Conservation (phyloP, 2,888 invertebrate species). For the Hydropsyche betteni region DNA sequence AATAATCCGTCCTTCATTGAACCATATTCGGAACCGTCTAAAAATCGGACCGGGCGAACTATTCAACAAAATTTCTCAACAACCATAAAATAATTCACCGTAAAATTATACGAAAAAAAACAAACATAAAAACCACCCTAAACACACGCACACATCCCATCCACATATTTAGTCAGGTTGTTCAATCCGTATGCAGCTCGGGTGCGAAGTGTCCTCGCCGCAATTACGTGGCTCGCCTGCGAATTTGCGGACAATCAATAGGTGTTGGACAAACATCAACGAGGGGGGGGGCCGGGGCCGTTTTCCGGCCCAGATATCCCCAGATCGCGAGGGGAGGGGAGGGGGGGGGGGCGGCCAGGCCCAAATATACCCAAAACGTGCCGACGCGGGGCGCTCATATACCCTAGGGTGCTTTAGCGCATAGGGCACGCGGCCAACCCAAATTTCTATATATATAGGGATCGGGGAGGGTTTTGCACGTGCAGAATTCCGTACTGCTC, state of each 20-base stretch:
- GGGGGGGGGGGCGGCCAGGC: constrained; percentile 43
- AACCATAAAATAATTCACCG: no score
- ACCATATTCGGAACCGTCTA: no score
- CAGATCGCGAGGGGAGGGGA: constrained; percentile 2
- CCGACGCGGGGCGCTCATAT: background rate
- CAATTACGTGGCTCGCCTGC: constrained; percentile 46
- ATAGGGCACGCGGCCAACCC: background rate
- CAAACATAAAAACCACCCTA: no score
- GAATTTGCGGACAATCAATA: constrained; percentile 50
- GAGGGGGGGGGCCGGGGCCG: constrained; percentile 33
- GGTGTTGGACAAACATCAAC: constrained; percentile 46
- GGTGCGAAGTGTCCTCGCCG: constrained; percentile 42
- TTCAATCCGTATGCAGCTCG: constrained; percentile 27
- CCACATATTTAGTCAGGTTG: constrained; percentile 8
- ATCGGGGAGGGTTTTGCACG: background rate
- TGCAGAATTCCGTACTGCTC: constrained; percentile 12
- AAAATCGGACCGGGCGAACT: no score
- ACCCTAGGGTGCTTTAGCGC: background rate
- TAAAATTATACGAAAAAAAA: no score
- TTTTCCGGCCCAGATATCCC: constrained; percentile 29
- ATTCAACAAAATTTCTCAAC: no score
- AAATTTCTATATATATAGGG: background rate
- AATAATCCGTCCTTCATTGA: no score
- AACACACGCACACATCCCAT: no score
- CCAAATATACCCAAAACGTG: constrained; percentile 18